Base-by-base conservation (phyloP, 1,140 invertebrate genomes). In the Octopus bimaculoides region DNA sequence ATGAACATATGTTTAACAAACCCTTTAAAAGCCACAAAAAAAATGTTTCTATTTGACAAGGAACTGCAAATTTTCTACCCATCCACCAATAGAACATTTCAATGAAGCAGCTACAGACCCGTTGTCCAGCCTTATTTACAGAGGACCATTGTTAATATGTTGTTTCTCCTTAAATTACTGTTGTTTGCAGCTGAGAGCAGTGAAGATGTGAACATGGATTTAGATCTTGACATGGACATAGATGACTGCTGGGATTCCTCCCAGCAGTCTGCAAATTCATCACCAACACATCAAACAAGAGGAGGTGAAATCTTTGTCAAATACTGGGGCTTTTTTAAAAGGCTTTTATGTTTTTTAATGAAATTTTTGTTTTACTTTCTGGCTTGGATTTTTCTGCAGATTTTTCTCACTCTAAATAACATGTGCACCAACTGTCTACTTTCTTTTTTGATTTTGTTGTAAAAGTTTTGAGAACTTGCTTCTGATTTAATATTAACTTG, bases 211-310 rank as follows among this genome's bases (percentile, higher is more conserved):
- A 20, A 71, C 14, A 6, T 71, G 66, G 66, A 71, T 71, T 71
- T 71, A 71, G 66, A 71, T 71, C 26, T 71, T n/a, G 66, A 71
- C 66, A 71, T 71, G 66, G 66, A 71, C 26, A 71, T 71, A 5
- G 66, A 71, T 20, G 66, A 71, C 7, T 14, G 26, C 66, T 71
- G 66, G 66, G 66, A 9, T n/a, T 20, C 66, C 0, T 20, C 66
- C 66, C 66, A 71, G 7, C 66, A 14, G 14, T 71, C 26, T 14
- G 5, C 66, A 71, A 5, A 14, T 17, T 71, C 66, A 12, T 14
- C 66, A 71, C 66, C 66, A 71, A 9, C 66, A 71, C 66, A 9
- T 20, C 8, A 6, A 8, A n/a, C 14, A 71, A 14, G 26, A 71
- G 66, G 66, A 71, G 66, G 66, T 71, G 66, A 61, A 71, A 14